phyloP scores from a whole-genome alignment of 2,113 vertebrate genomes.

The rat (Rattus norvegicus) region DNA sequence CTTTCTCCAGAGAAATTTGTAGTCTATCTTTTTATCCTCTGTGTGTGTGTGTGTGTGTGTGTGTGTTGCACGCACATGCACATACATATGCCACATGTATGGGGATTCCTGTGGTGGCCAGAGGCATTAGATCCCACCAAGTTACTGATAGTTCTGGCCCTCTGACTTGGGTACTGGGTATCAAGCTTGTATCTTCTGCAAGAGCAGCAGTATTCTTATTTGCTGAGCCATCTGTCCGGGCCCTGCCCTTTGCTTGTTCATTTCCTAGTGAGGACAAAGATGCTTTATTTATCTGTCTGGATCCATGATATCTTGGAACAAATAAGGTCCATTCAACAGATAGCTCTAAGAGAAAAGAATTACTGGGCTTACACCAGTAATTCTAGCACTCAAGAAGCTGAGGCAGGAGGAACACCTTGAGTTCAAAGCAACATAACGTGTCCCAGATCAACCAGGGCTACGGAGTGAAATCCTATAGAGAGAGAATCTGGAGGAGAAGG shows the following conservation, averaged over 20 bases:
- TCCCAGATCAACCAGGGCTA: background rate
- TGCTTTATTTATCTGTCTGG: background rate
- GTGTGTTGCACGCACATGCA: too few species aligned
- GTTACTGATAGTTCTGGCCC: background rate
- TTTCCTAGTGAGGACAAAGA: background rate
- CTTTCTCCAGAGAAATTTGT: background rate
- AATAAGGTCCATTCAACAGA: background rate
- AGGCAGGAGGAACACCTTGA: background rate
- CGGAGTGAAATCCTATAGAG: background rate
- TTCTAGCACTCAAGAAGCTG: background rate
- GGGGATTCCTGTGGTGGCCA: background rate
- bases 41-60: background rate
- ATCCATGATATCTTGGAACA: background rate
- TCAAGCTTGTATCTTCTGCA: background rate
- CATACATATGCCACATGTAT: too few species aligned
- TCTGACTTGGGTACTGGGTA: background rate
- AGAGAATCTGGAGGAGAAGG: background rate
- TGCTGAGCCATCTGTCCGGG: background rate
- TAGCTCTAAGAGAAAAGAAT: background rate
- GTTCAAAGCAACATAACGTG: background rate
- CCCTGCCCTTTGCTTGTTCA: background rate
- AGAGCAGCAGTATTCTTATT: background rate
- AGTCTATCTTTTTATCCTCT: background rate
- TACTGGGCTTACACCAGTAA: background rate
- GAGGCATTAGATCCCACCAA: background rate